Percentiles rank a stretch among this genome's conserved stretches.
Evolutionary conservation across 1,140 invertebrate species (phyloP).

Genomic region (Brachionus calyciflorus): DNA sequence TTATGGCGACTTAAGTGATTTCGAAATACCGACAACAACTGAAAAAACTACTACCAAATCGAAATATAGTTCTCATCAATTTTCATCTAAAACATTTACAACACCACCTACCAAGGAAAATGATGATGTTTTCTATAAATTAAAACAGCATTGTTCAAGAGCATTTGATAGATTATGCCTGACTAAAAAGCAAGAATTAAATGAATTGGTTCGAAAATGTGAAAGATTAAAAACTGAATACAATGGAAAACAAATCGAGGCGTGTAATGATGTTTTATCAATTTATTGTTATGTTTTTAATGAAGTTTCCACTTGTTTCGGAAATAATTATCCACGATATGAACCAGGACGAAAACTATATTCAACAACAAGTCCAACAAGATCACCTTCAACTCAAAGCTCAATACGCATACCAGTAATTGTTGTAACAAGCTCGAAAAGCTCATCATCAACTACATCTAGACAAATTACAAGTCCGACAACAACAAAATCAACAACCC

Average conservation of each 20-base stretch:
- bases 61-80: too few species aligned
- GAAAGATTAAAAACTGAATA: neutral
- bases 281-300: slow-evolving; percentile 44
- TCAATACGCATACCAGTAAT: neutral
- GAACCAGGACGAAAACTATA: neutral
- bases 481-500: neutral
- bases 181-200: neutral
- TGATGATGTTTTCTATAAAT: slow-evolving; percentile 37
- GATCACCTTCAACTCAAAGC: neutral
- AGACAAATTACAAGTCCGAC: neutral
- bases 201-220: neutral
- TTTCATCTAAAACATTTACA: too few species aligned
- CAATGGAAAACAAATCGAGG: neutral
- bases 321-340: neutral
- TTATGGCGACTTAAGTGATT: too few species aligned
- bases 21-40: too few species aligned
- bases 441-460: neutral
- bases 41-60: too few species aligned
- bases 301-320: neutral
- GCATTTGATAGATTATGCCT: slow-evolving; percentile 15
- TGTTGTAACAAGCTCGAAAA: neutral
- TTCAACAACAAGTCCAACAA: neutral
- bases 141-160: neutral
- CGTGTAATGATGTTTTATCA: slow-evolving; percentile 20
- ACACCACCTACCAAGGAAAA: too few species aligned